These are phyloP conservation scores for Lithophane socia DNA, from an alignment of 2,888 invertebrate genomes.

Conservation along the genomic window DNA sequence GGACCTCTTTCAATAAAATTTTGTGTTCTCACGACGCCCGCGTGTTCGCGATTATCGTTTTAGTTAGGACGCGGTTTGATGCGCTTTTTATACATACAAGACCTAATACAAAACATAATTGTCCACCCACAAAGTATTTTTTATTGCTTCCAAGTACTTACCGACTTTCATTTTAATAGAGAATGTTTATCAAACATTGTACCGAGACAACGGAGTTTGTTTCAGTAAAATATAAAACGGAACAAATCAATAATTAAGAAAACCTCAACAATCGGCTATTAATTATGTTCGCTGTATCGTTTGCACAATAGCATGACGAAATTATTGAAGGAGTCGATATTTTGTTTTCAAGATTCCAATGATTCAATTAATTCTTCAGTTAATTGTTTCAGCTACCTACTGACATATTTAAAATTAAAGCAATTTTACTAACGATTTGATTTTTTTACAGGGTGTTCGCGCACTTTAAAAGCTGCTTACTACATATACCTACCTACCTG, in stretches of 20 bases:
- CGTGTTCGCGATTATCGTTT: background rate
- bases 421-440: slow-evolving; percentile 30
- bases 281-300: slow-evolving; percentile 33
- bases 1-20: too few species aligned
- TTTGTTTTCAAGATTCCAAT: slow-evolving; percentile 28
- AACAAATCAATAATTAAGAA: slow-evolving; percentile 7
- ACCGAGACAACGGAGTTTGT: background rate
- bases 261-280: slow-evolving; percentile 12
- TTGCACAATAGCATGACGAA: slow-evolving; percentile 50
- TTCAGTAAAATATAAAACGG: background rate
- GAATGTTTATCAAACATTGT: slow-evolving; percentile 9
- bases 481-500: slow-evolving; percentile 59
- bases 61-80: background rate
- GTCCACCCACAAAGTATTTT: background rate
- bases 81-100: background rate
- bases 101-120: background rate
- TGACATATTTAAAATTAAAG: background rate
- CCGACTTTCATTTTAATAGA: background rate
- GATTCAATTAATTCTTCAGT: slow-evolving; percentile 15
- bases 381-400: background rate
- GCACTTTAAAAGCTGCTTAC: slow-evolving; percentile 76
- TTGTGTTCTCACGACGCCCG: too few species aligned
- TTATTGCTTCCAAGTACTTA: background rate
- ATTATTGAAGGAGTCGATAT: slow-evolving; percentile 17
- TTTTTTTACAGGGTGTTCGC: slow-evolving; percentile 83